These are phyloP conservation scores for Scomberomorus guttatus DNA, from an alignment of 2,797 vertebrate genomes.

Conservation along the genomic window DNA sequence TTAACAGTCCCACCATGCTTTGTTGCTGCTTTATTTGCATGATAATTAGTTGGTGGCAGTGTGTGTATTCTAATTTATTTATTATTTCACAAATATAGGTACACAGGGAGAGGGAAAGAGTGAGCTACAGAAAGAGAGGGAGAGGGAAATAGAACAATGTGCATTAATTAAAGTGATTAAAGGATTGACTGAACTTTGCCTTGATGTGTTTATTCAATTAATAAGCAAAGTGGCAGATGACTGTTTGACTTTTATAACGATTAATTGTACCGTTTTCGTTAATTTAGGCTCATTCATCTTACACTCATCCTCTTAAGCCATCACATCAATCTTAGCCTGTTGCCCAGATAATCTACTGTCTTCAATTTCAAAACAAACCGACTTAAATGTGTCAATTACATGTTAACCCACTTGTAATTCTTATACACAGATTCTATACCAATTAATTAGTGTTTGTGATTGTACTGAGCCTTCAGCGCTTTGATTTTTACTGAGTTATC, in stretches of 20 bases:
- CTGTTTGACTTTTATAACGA: slow-evolving; percentile 81
- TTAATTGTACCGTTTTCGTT: slow-evolving; percentile 72
- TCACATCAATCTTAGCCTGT: slow-evolving; percentile 54
- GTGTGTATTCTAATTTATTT: slow-evolving; percentile 86
- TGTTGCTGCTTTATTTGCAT: slow-evolving; percentile 89
- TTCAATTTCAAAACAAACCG: slow-evolving; percentile 9
- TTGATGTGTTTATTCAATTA: slow-evolving; percentile 95
- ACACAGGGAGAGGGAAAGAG: slow-evolving; percentile 71
- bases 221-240: slow-evolving; percentile 87
- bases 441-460: not conserved
- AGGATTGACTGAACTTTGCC: slow-evolving; percentile 86
- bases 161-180: slow-evolving; percentile 90
- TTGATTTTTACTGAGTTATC: not conserved
- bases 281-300: slow-evolving; percentile 73
- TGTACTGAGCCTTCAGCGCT: not conserved
- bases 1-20: slow-evolving; percentile 83
- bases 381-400: slow-evolving; percentile 1
- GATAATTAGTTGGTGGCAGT: slow-evolving; percentile 88
- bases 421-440: not conserved
- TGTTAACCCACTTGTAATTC: not conserved
- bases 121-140: slow-evolving; percentile 59
- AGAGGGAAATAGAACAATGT: slow-evolving; percentile 76
- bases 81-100: slow-evolving; percentile 83
- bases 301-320: slow-evolving; percentile 55
- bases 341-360: slow-evolving; percentile 22